Percentiles rank a stretch among this genome's conserved stretches.
These are phyloP conservation scores for Phrynocephalus vlangalii DNA, from an alignment of 2,797 vertebrate species.

Conservation along the genomic window DNA sequence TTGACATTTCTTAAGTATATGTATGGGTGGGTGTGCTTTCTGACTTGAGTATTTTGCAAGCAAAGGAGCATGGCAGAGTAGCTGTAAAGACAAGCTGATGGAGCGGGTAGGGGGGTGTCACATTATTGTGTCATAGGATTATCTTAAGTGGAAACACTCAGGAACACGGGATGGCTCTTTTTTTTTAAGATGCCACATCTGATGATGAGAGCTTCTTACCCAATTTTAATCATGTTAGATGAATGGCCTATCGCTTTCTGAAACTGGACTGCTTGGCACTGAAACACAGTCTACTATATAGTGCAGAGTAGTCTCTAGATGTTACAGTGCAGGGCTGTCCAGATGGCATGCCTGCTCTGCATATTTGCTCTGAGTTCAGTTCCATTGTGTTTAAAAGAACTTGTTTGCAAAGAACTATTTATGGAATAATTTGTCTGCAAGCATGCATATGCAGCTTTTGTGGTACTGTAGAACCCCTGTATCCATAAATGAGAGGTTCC, in stretches of 20 bases:
- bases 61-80: neutral
- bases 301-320: neutral
- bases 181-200: neutral
- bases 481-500: too few species aligned
- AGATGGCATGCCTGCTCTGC: neutral
- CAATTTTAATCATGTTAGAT: neutral
- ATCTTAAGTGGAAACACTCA: neutral
- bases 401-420: neutral
- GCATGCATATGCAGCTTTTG: neutral
- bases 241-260: neutral
- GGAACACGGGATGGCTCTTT: neutral
- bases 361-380: neutral
- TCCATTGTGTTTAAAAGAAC: neutral
- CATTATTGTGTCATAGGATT: neutral
- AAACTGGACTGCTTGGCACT: neutral
- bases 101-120: neutral
- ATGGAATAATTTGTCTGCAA: neutral
- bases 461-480: too few species aligned
- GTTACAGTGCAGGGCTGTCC: neutral
- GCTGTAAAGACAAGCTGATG: neutral
- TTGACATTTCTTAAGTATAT: neutral
- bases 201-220: neutral
- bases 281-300: neutral
- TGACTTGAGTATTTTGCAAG: constrained; percentile 5
- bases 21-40: neutral